Evolutionary conservation across 2,113 vertebrate genomes (phyloP).

Genomic region (Alces alces): DNA sequence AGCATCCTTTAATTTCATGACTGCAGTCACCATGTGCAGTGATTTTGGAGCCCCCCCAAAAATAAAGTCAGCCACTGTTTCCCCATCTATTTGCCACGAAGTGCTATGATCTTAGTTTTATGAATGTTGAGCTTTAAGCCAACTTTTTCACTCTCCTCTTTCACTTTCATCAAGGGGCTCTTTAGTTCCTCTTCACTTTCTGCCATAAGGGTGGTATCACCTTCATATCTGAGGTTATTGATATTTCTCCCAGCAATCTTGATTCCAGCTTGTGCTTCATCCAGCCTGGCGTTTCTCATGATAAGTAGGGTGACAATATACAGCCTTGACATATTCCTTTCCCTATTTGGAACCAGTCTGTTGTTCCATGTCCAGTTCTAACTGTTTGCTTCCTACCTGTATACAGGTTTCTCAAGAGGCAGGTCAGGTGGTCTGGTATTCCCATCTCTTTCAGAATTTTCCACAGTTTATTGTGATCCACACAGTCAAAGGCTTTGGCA

Average conservation of each 20-base stretch:
- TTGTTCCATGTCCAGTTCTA: not conserved
- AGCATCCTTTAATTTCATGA: not conserved
- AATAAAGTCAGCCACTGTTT: not conserved
- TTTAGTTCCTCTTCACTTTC: not conserved
- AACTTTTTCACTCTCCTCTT: not conserved
- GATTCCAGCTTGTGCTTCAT: too few relatives aligned
- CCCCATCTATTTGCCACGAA: not conserved
- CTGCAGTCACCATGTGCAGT: not conserved
- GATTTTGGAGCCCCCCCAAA: fast-evolving
- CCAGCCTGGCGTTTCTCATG: too few relatives aligned
- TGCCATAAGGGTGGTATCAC: not conserved
- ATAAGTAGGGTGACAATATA: too few relatives aligned
- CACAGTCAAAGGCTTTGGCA: not conserved
- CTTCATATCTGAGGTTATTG: not conserved
- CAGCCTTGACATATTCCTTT: too few relatives aligned
- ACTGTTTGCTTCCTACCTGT: not conserved
- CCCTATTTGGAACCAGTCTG: not conserved
- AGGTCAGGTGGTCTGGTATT: not conserved
- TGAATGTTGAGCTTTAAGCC: not conserved
- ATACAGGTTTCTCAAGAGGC: not conserved
- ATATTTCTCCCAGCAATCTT: not conserved
- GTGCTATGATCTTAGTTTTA: not conserved
- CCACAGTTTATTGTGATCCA: not conserved
- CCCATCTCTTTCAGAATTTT: not conserved
- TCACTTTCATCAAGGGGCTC: not conserved